Base-by-base conservation (phyloP, 2,113 vertebrate species). In the Phasianus colchicus region DNA sequence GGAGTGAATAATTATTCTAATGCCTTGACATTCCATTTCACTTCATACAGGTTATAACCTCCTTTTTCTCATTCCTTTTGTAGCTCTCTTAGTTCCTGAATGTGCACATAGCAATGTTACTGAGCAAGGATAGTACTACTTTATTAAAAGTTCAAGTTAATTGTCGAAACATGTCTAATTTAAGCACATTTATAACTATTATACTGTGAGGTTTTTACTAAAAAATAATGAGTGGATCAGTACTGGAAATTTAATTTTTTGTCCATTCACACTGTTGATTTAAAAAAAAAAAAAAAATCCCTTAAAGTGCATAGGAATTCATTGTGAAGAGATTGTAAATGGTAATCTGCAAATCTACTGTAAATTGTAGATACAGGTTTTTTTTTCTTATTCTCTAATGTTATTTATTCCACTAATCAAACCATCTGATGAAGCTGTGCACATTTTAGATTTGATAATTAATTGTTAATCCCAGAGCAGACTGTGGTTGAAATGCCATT, bases 361-460 rank as follows among this genome's bases (percentile, higher is more conserved):
- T 65, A 92, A 94, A 92, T 75, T 88, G 48, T 47, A 54, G 14
- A 54, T 29, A 17, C 27, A 29, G 20, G 20, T 7, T 6, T 77
- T 43, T 43, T 19, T 88, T 93, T 90, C 29, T 83, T 60, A 63
- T 88, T 30, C 38, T 78, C 52, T 75, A 58, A 45, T 90, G 67
- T 43, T 86, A 76, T 96, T 95, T 90, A 86, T 90, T 83, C 79
- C 60, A 58, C 66, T 92, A 92, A 92, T 95, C 74, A 30, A 18
- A 24, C 34, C 45, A 22, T 81, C 38, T 38, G n/a, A 66, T 83
- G 91, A 91, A 94, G 83, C 86, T 50, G 47, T 61, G 40, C 63
- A 42, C 69, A 92, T 83, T 93, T 86, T 92, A 54, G 54, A 40
- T 85, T 78, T 69, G 42, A 90, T 88, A 91, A 83, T 78, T 77